Conservation (phyloP, 2,888 invertebrate genomes). For the Drosophila imparisetae region DNA sequence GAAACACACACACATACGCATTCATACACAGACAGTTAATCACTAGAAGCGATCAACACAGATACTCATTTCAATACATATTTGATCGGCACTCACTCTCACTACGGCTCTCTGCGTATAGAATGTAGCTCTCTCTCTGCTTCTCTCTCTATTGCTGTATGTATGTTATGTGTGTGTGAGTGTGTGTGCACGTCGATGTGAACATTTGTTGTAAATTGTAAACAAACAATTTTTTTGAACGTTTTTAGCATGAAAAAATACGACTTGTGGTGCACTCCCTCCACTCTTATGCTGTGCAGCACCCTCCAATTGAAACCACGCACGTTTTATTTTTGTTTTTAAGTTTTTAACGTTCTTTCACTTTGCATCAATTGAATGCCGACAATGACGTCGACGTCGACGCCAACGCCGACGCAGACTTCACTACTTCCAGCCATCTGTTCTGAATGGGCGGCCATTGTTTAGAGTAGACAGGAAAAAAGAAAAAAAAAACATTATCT, state of each 20-base stretch:
- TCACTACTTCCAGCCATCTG: constrained; percentile 55
- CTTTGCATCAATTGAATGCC: constrained; percentile 64
- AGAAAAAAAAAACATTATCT: constrained; percentile 49
- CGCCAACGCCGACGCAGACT: constrained; percentile 12
- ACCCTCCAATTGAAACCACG: constrained; percentile 38
- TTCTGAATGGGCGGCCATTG: constrained; percentile 65
- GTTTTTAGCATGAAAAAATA: constrained; percentile 54
- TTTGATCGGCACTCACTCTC: constrained; percentile 46
- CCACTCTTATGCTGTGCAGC: neutral
- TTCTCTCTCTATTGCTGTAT: neutral
- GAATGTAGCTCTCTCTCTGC: constrained; percentile 23
- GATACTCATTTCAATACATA: constrained; percentile 53
- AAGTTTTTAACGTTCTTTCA: constrained; percentile 31
- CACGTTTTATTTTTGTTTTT: constrained; percentile 35
- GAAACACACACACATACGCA: constrained; percentile 35
- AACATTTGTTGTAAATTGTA: constrained; percentile 63
- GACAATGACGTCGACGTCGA: constrained; percentile 50
- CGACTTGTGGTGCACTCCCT: constrained; percentile 18
- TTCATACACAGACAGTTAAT: constrained; percentile 51
- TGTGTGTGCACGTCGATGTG: constrained; percentile 9
- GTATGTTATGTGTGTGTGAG: neutral
- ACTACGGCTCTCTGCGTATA: constrained; percentile 34
- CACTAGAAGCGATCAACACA: constrained; percentile 61
- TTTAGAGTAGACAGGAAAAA: constrained; percentile 27
- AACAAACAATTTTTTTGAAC: constrained; percentile 55